Percentiles rank a stretch among this genome's conserved stretches.
Conservation (phyloP, 2,888 invertebrate genomes). For the Tanypteryx hageni region DNA sequence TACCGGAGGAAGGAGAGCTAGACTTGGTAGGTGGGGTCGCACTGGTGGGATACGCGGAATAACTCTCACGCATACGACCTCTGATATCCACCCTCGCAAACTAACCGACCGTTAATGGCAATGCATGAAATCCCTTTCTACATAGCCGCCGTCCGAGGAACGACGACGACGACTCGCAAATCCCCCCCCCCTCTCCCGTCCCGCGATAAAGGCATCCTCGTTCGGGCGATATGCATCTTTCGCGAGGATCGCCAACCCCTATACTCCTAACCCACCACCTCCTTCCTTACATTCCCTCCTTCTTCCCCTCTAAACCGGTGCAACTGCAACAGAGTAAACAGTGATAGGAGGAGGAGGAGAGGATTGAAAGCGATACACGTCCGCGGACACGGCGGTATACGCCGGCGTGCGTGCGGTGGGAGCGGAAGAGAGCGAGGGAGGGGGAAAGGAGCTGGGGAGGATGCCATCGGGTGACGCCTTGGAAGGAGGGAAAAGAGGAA, state of each 20-base stretch:
- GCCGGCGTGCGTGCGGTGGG: neutral
- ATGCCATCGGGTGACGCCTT: neutral
- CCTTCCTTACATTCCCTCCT: neutral
- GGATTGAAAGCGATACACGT: neutral
- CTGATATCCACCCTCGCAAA: neutral
- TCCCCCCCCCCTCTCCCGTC: too few relatives aligned
- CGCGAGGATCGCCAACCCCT: neutral
- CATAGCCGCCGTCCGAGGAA: neutral
- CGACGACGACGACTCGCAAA: neutral
- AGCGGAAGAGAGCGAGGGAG: neutral
- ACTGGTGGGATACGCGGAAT: conserved; percentile 18
- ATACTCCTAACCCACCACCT: neutral
- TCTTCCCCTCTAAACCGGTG: too few relatives aligned
- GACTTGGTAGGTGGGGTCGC: neutral
- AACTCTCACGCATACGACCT: neutral
- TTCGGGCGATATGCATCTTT: neutral
- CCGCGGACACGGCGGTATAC: neutral
- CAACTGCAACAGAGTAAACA: neutral
- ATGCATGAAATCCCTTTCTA: conserved; percentile 17
- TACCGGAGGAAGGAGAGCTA: neutral
- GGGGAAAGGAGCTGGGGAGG: neutral
- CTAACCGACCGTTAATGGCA: conserved; percentile 19
- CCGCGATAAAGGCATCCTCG: neutral
- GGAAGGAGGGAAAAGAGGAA: neutral
- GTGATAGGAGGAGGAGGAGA: neutral